Evolutionary conservation across 2,888 invertebrate species (phyloP), one percentile per base, ranked within the genome.

Genomic region (Rutpela maculata): DNA sequence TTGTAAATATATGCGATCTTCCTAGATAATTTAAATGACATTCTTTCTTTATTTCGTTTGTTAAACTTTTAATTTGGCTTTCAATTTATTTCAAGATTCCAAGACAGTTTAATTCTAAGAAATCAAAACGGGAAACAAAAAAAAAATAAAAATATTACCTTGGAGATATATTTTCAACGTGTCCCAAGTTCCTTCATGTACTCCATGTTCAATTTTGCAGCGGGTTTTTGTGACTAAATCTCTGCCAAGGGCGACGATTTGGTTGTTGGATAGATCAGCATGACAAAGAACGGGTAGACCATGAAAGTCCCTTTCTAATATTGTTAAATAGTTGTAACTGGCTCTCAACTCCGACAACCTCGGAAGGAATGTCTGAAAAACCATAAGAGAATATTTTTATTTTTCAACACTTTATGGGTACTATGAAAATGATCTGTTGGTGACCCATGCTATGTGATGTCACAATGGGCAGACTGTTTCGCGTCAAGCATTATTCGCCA

Each of bases 211-310:
- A 77, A 95, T 93, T 78, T 93, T 94, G 88, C 96, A 97, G 83
- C 94, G 92, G 1, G 96, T 96, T 88, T 96, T 95, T 26, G 95
- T 93, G 0, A 95, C 95, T 65, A 96, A 91, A 85, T 96, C 95
- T 70, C 93, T 92, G 73, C 95, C 94, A 26, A 96, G 91, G 9
- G 93, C 91, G 70, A 92, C 91, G 80, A 97, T 96, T 85, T 93
- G 92, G 88, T 97, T 97, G 86, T 94, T 92, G 3, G 95, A 95
- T 62, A 97, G 90, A 88, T 96, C 95, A 2, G 95, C 96, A 88
- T 94, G 93, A 86, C 96, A 97, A 10, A 97, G 91, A 1, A 94
- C 93, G 0, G 96, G 96, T 79, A 96, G 90, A 0, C 96, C 96
- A 84, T 96, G 95, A 89, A 96, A 96, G 88, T 96, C 96, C 85